Conservation (phyloP, 2,113 vertebrate genomes). For the Chaenogobius annularis region DNA sequence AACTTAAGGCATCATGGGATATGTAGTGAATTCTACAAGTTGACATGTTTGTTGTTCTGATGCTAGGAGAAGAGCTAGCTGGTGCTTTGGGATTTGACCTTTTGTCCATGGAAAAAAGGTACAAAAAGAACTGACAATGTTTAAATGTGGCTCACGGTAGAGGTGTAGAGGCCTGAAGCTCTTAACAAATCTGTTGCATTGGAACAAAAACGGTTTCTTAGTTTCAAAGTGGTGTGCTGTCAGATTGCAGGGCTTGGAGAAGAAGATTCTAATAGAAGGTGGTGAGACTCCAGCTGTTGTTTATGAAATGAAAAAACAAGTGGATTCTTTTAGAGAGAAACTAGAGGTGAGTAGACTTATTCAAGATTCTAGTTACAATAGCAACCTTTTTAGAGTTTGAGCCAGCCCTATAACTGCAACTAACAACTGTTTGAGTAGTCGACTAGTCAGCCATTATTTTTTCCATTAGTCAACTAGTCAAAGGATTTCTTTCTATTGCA, state of each 20-base stretch:
- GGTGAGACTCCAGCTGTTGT: conserved; percentile 72
- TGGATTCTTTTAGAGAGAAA: conserved; percentile 80
- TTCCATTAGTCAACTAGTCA: too few species aligned
- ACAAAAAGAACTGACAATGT: not conserved
- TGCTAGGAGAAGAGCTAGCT: conserved; percentile 69
- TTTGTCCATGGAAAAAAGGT: conserved; percentile 81
- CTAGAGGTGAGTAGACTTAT: conserved; percentile 67
- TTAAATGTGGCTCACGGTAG: too few species aligned
- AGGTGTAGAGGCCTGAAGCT: too few species aligned
- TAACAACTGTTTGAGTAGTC: too few species aligned
- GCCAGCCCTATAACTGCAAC: too few species aligned
- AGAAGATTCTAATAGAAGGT: conserved; percentile 71
- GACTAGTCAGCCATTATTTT: too few species aligned
- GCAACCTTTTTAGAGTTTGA: too few species aligned
- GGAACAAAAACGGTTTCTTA: not conserved
- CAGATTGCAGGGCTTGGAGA: conserved; percentile 79
- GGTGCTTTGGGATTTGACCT: conserved; percentile 76
- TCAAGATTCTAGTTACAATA: too few species aligned
- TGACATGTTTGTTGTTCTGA: not conserved
- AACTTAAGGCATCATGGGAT: conserved; percentile 19
- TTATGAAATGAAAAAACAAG: conserved; percentile 79
- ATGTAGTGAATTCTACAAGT: not conserved
- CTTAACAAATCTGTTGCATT: too few species aligned
- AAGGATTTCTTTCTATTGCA: too few species aligned
- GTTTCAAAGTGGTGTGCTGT: not conserved